Evolutionary conservation across 2,888 invertebrate species (phyloP), one percentile per base, ranked within the genome.

Genomic region (Torymus texanus): DNA sequence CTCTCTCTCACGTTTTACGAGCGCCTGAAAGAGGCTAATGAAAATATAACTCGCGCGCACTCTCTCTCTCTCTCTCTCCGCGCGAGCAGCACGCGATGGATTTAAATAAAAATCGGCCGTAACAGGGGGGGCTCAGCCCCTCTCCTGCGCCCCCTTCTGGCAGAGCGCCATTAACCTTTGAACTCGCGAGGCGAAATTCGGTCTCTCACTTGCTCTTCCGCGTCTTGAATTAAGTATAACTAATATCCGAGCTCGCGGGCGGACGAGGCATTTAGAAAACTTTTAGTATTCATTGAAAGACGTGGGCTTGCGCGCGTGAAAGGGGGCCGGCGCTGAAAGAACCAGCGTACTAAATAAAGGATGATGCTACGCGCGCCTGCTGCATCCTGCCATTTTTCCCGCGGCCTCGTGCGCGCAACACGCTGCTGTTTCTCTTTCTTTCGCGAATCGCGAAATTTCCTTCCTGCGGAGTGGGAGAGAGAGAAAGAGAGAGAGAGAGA

Each of bases 191-290:
- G 67, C 16, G 85, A 83, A 41, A 16, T n/a, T 83, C 81, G 82
- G 82, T 81, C 82, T 83, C 84, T 85, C 16, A 83, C 80, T 82
- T 82, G 81, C 82, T 83, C 85, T 85, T 84, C 84, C 84, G 86
- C 85, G 86, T 87, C 86, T 87, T 88, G 88, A 89, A 89, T 89
- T 89, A 89, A 89, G 88, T 88, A 89, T 89, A 88, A 88, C 88
- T 89, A 87, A 89, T 89, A 89, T 88, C 83, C 62, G 85, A 83
- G 84, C 84, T 83, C 81, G 81, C 82, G 73, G 71, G 85, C 83
- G 80, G 82, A 83, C 74, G 71, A 84, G 72, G 84, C 84, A 87
- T 89, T 89, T 88, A 88, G 83, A 85, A 88, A 73, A 87, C 86
- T 89, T 88, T 88, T 88, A 87, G 87, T 86, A 86, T 88, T 88